Percentiles rank a stretch among this genome's conserved stretches.
Conservation (phyloP, 2,888 invertebrate species). For the Agrochola macilenta region DNA sequence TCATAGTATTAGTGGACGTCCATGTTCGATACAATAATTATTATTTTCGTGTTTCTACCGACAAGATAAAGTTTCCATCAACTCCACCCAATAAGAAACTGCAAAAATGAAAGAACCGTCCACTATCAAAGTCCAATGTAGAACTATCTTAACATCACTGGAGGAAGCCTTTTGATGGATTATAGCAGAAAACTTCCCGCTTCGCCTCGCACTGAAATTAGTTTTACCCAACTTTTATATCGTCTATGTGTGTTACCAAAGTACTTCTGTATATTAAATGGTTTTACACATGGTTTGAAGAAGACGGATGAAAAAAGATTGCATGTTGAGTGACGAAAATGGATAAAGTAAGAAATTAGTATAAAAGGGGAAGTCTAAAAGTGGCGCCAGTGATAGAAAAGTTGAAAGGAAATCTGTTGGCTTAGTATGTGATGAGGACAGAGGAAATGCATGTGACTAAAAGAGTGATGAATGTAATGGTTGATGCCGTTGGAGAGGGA, state of each 20-base stretch:
- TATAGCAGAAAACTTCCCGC: conserved; percentile 66
- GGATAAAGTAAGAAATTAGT: too few species aligned
- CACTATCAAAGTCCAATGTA: conserved; percentile 15
- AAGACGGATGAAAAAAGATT: too few species aligned
- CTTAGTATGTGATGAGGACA: too few species aligned
- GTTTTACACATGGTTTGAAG: neutral
- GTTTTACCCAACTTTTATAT: conserved; percentile 70
- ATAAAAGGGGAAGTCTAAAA: too few species aligned
- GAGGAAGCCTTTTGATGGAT: conserved; percentile 75
- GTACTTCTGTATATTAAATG: neutral
- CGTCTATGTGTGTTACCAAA: conserved; percentile 13
- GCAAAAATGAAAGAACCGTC: neutral
- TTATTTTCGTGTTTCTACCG: neutral
- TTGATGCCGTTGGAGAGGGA: too few species aligned
- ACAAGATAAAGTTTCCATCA: neutral
- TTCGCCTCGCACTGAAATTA: conserved; percentile 71
- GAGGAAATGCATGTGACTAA: too few species aligned
- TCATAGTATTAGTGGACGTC: neutral
- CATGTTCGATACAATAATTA: too few species aligned
- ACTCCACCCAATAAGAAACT: neutral
- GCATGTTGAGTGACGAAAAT: too few species aligned
- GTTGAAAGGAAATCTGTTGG: too few species aligned
- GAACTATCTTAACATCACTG: conserved; percentile 37
- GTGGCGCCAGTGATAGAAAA: too few species aligned
- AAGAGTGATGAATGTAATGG: too few species aligned